phyloP scores from a whole-genome alignment of 2,113 vertebrate genomes.

The Campylomormyrus numenius region DNA sequence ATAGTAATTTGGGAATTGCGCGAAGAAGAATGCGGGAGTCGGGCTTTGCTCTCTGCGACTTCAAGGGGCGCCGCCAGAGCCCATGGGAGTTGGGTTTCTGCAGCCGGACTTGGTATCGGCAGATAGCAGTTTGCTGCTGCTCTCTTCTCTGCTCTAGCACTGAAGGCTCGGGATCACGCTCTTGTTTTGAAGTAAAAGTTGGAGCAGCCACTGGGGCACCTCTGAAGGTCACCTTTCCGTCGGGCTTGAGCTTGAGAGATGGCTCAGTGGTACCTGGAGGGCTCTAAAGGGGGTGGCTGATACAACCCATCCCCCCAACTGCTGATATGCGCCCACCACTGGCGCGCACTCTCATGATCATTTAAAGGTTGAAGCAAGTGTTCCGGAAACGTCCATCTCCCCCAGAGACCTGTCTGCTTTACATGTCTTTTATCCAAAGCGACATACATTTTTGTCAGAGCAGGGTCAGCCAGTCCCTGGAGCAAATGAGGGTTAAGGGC shows the following conservation, averaged over 20 bases:
- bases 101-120: neutral
- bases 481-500: neutral
- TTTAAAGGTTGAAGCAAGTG: too few species aligned
- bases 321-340: too few species aligned
- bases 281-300: neutral
- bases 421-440: too few species aligned
- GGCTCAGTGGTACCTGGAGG: neutral
- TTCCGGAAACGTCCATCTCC: too few species aligned
- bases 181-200: neutral
- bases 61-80: neutral
- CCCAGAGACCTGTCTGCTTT: too few species aligned
- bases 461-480: neutral
- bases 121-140: neutral
- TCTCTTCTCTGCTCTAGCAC: neutral
- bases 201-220: neutral
- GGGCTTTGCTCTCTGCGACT: neutral
- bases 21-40: neutral
- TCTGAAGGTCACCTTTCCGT: neutral
- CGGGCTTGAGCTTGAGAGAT: neutral
- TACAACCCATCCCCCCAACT: too few species aligned
- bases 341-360: too few species aligned
- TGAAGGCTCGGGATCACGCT: neutral
- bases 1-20: neutral
- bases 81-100: neutral
- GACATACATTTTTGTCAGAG: too few species aligned